Base-by-base conservation (phyloP, 2,888 invertebrate genomes). In the Cataglyphis rosenhaueri region DNA sequence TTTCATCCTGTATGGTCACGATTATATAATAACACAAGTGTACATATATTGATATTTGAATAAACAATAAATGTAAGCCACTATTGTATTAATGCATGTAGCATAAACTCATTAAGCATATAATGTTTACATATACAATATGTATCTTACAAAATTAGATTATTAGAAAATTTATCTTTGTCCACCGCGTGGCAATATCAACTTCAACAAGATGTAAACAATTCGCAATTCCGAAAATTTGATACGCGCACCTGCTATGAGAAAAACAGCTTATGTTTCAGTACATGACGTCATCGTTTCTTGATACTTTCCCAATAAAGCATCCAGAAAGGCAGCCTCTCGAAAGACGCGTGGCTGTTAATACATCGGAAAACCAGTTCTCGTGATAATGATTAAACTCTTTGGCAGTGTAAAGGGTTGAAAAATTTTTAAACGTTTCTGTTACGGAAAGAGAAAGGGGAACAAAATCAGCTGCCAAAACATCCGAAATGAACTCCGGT, bases 401-500 rank as follows among this genome's bases (percentile, higher is more conserved):
- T 62, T 32, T 18, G 70, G 55, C 25, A 57, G 52, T 48, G 35
- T 38, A 64, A n/a, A 79, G 9, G 48, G 3, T 35, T 25, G 18
- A 61, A 57, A 85, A 81, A 74, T 82, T 82, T 82, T 32, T 48
- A 75, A 75, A 85, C 82, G 76, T 68, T 79, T 79, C 64, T 82
- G 78, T 70, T 57, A 84, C 70, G 48, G 84, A 76, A 66, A 32
- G 68, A 66, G 74, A 62, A 84, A 83, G 65, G 73, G 75, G 81
- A 83, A 81, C 86, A 87, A 91, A 90, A 89, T 91, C 92, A 92
- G 92, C 92, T 92, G 91, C 92, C 92, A 89, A 89, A 89, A 91
- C 89, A 91, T 88, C 88, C 81, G 84, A 90, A 76, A 84, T 83
- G 87, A 91, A 87, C 87, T 91, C 87, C 91, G 90, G 87, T 86